Percentiles rank a stretch among this genome's conserved stretches.
Conservation (phyloP, 92 coral and sea anemone genomes). For the Zoanthus solanderi region DNA sequence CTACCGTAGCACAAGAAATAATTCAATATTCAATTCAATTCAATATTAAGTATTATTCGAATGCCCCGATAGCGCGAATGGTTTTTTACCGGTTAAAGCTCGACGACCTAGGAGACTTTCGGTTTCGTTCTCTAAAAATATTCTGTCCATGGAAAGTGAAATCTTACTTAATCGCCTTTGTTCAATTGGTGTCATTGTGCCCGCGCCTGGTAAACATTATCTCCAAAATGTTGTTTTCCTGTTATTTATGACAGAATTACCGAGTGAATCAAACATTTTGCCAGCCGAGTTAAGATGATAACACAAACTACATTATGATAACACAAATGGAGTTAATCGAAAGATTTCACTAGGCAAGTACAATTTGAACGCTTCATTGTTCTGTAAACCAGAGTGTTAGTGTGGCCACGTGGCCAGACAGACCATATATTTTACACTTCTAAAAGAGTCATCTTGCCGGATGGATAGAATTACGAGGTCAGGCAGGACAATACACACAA, state of each 20-base stretch:
- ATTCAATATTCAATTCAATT: too few species aligned
- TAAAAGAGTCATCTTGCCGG: not conserved
- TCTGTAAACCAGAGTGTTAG: not conserved
- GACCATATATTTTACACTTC: slow-evolving; percentile 25
- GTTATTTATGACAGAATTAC: not conserved
- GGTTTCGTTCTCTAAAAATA: too few species aligned
- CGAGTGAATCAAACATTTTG: not conserved
- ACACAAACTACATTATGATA: not conserved
- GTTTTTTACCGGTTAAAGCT: too few species aligned
- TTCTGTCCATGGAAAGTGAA: too few species aligned
- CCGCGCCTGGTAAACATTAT: not conserved
- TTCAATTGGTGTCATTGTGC: too few species aligned
- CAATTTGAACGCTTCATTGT: slow-evolving; percentile 40
- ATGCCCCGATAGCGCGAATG: too few species aligned
- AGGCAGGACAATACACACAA: slow-evolving; percentile 22
- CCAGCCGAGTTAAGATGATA: not conserved
- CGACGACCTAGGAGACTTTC: too few species aligned
- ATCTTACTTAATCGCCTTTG: too few species aligned
- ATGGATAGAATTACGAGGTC: slow-evolving; percentile 50
- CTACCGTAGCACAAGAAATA: too few species aligned
- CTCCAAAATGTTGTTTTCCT: not conserved
- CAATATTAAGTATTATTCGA: too few species aligned
- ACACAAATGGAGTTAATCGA: not conserved
- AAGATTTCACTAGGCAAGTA: not conserved
- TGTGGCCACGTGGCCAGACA: slow-evolving; percentile 53